Evolutionary conservation across 2,888 invertebrate genomes (phyloP), one percentile per base, ranked within the genome.

Genomic region (Caenorhabditis japonica): DNA sequence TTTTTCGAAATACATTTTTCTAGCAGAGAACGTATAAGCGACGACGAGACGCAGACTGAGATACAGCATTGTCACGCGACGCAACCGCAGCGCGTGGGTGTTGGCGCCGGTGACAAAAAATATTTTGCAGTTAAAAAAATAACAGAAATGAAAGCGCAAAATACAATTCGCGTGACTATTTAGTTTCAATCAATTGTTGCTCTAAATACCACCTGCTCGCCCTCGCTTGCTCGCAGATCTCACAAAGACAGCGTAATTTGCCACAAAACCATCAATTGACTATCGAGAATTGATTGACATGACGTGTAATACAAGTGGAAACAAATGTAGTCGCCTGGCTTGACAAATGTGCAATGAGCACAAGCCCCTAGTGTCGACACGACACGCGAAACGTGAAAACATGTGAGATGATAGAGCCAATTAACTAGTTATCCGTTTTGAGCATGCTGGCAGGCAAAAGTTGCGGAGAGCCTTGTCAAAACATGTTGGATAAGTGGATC

Each of bases 251-350:
- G 56, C 56, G 66, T 66, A 66, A 66, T 56, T 66, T 66, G 66
- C 66, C 66, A 66, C 66, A 66, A 51, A 51, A 66, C 66, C 47
- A 66, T 66, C 41, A 66, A 51, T 66, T 51, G 66, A 56, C 64
- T n/a, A 39, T 43, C 41, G 55, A 33, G 25, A 56, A 66, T 56
- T 66, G 66, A 66, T 66, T 51, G 51, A 51, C 51, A 51, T 15
- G 51, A 25, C 30, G 30, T 30, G 30, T 30, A 30, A 30, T 30
- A 59, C 46, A 39, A 49, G 49, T 30, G 27, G 56, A 64, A 64
- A 56, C 61, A 61, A n/a, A n/a, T n/a, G n/a, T 30, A 30, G 7
- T 7, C 23, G 46, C 61, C 53, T 59, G 27, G 47, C 46, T 62
- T 62, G 53, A 62, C 53, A 62, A 52, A 62, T 52, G 61, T 36